Conservation (phyloP, 2,113 vertebrate genomes). For the Bubalus kerabau region DNA sequence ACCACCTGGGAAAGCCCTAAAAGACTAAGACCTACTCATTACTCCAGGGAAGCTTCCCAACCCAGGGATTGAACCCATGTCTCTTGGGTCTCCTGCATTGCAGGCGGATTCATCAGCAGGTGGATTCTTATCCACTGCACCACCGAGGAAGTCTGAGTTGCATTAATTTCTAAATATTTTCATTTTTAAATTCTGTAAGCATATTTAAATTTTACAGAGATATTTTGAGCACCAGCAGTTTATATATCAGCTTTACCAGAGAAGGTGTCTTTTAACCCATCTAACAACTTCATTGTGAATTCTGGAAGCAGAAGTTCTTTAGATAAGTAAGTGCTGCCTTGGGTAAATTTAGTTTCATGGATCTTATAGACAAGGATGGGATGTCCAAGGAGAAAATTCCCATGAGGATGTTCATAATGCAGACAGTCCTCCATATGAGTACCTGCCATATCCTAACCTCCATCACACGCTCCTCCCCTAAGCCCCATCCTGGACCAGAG, state of each 20-base stretch:
- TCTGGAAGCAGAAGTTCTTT: neutral
- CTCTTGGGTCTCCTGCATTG: neutral
- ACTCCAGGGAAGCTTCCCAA: neutral
- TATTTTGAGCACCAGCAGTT: neutral
- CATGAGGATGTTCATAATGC: neutral
- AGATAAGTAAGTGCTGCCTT: neutral
- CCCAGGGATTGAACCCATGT: neutral
- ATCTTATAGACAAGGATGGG: neutral
- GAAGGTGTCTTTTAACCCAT: neutral
- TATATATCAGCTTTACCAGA: neutral
- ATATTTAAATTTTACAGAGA: neutral
- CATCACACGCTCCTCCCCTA: accelerated
- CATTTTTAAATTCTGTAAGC: neutral
- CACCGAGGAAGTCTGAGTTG: neutral
- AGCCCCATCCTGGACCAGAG: neutral
- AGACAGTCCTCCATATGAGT: neutral
- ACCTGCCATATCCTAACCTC: neutral
- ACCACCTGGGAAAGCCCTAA: neutral
- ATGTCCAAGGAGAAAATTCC: neutral
- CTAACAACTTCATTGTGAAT: neutral
- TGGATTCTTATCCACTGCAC: neutral
- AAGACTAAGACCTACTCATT: neutral
- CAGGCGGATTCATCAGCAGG: neutral
- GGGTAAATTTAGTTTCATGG: neutral
- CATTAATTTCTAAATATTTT: neutral